These are phyloP conservation scores for Capromys pilorides DNA, from an alignment of 2,797 vertebrate genomes.

Conservation along the genomic window DNA sequence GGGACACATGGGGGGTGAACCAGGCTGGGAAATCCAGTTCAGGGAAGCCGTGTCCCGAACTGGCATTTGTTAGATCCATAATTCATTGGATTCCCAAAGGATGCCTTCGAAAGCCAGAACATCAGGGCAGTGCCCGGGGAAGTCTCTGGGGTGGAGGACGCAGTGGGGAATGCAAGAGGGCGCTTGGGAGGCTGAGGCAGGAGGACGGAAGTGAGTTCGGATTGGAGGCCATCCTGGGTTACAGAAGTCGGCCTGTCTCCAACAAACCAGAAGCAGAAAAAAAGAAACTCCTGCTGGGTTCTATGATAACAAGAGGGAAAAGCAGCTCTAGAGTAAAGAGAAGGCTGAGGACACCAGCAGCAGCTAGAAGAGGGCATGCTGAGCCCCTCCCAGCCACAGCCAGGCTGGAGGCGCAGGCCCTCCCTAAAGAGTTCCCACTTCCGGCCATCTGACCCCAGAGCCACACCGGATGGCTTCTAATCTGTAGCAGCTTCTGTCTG, in stretches of 20 bases:
- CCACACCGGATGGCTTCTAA: not conserved
- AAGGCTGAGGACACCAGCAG: not conserved
- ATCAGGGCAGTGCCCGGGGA: not conserved
- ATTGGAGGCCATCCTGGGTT: not conserved
- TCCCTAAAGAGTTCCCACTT: not conserved
- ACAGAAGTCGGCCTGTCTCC: not conserved
- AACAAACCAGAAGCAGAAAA: not conserved
- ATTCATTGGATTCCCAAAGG: not conserved
- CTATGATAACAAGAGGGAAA: accelerated
- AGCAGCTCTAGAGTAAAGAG: not conserved
- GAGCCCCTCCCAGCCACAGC: not conserved
- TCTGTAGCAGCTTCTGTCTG: not conserved
- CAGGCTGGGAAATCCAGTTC: not conserved
- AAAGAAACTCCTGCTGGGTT: not conserved
- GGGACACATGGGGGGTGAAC: no score
- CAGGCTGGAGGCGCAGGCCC: not conserved
- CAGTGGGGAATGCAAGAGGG: not conserved
- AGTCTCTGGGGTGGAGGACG: not conserved
- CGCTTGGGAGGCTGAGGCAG: not conserved
- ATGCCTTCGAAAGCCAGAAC: not conserved
- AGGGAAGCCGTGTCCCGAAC: not conserved
- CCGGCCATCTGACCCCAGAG: not conserved
- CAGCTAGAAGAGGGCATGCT: accelerated
- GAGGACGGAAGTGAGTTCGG: not conserved
- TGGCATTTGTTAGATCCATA: not conserved